phyloP scores from a whole-genome alignment of 2,888 invertebrate species.

The Acheta domesticus region DNA sequence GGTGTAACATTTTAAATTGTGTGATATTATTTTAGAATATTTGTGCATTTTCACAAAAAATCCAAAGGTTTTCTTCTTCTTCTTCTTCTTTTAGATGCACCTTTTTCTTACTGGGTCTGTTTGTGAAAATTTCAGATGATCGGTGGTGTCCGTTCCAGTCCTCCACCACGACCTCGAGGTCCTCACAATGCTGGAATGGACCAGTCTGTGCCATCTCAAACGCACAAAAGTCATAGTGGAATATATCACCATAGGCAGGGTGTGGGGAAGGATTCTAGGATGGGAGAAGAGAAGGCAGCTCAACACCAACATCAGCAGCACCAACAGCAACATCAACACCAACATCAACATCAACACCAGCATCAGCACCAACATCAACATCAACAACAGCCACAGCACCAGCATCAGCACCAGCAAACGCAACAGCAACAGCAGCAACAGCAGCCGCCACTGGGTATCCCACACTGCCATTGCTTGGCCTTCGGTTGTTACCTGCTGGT shows the following conservation, averaged over 20 bases:
- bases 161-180: slow-evolving; percentile 33
- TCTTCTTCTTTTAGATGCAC: too few relatives aligned
- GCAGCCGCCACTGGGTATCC: not conserved
- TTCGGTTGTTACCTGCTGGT: not conserved
- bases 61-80: too few relatives aligned
- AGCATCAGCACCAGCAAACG: not conserved
- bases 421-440: not conserved
- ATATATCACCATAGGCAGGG: not conserved
- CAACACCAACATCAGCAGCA: not conserved
- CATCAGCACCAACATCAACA: not conserved
- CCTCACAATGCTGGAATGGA: not conserved
- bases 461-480: not conserved
- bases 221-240: not conserved
- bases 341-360: not conserved
- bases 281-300: not conserved
- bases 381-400: not conserved
- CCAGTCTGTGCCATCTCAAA: not conserved
- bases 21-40: too few relatives aligned
- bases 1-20: not conserved
- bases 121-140: slow-evolving; percentile 32
- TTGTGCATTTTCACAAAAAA: too few relatives aligned
- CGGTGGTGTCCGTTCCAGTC: slow-evolving; percentile 35
- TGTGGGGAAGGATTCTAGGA: not conserved
- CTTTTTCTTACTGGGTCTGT: not conserved
- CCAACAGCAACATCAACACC: not conserved